phyloP scores from a whole-genome alignment of 1,140 invertebrate genomes.

The Sycophaga agraensis region DNA sequence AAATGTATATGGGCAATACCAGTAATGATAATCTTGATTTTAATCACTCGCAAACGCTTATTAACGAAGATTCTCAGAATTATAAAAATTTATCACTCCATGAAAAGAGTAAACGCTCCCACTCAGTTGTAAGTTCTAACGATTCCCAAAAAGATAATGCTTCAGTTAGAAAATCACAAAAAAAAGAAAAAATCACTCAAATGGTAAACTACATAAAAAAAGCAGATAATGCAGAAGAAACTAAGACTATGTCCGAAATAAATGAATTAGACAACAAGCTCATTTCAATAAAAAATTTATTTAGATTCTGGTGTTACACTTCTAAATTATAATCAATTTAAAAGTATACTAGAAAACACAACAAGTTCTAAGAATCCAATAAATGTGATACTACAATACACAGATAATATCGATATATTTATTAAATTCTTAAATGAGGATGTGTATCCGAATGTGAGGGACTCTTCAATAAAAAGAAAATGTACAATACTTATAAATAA shows the following conservation, averaged over 20 bases:
- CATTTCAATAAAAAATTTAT: neutral
- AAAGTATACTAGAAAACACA: neutral
- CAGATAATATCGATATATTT: neutral
- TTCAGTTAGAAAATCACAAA: neutral
- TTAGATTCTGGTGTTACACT: neutral
- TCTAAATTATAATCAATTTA: neutral
- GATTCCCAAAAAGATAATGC: neutral
- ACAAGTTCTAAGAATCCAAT: neutral
- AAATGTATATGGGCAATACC: neutral
- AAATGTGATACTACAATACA: neutral
- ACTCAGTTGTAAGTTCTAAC: neutral
- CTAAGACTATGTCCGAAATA: no score
- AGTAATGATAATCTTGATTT: neutral
- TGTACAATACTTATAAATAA: neutral
- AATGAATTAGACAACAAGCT: neutral
- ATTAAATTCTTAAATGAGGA: neutral
- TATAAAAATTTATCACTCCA: neutral
- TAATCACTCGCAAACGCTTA: neutral
- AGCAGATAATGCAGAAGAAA: neutral
- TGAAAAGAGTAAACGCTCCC: neutral
- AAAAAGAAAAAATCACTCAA: neutral
- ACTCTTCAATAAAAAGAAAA: neutral
- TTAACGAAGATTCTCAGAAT: no score
- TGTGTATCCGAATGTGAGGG: neutral
- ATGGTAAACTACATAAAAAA: neutral